Base-by-base conservation (phyloP, 35 echinoderm and acorn worm genomes). In the Strongylocentrotus purpuratus region DNA sequence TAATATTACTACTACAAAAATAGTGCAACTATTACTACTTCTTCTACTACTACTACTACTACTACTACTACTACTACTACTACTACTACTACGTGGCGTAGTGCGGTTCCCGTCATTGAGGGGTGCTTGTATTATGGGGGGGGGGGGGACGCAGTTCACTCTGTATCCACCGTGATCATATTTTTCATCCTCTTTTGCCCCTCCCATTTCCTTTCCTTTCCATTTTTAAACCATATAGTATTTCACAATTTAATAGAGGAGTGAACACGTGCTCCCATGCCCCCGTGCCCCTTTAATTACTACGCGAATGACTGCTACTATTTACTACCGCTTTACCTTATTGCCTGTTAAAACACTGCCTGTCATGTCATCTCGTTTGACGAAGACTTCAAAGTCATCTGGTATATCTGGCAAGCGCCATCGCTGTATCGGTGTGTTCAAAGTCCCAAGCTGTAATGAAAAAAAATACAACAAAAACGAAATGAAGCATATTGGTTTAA, bases 321-420 rank as follows among this genome's bases (percentile, higher is more conserved):
- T 70, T 12, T 33, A 33, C 25, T 33, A 78, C 20, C 12, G 22
- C 46, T 55, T 86, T 25, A 97, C 97, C 97, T 97, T 97, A 52
- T 97, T 95, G 31, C 97, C 97, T 46, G 93, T 92, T 32, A 96
- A 25, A 2, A 94, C 91, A 46, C 94, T 85, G 46, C 97, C 97
- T 22, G 97, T 96, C 95, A 97, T 92, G 65, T 96, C 97, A 92
- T 97, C 97, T 31, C 97, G 95, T 85, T 97, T 97, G 7, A 97
- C 86, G 50, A 93, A 97, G 22, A 97, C 46, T 47, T 97, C 93
- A 32, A 96, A 96, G 46, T 90, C 95, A 50, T 96, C 88, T 15
- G 97, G 97, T 60, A 97, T 78, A 50, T 93, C 88, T 13, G 97
- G 97, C 32, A 97, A 61, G 87, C 95, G 78, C 97, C 97, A 97